Evolutionary conservation across 2,113 vertebrate genomes (phyloP), one percentile per base, ranked within the genome.

Genomic region (Coracopsis vasa): DNA sequence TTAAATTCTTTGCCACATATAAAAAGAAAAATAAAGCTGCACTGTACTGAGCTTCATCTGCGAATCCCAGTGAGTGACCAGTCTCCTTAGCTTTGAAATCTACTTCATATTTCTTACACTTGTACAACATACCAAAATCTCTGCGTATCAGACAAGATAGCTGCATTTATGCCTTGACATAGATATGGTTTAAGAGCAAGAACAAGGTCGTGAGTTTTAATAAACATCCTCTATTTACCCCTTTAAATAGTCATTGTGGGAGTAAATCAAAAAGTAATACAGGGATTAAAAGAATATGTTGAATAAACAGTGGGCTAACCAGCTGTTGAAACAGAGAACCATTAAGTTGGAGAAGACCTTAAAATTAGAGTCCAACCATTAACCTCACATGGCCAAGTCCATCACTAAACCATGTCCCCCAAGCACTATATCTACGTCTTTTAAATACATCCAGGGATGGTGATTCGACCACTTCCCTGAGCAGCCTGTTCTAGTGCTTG

Each of bases 341-440:
- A 6, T 62, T 39, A 1, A 4, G 14, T 42, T 39, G 41, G 29
- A 73, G 45, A 69, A 67, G 9, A 37, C 18, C 15, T 13, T 67
- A 72, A 66, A 62, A 78, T 11, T 2, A 16, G 14, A 65, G n/a
- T 33, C 19, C 11, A 65, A 0, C 11, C 1, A 0, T 23, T 54
- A 82, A 86, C 5, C 11, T 33, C 77, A 16, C 9, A n/a, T 5
- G 47, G 35, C 44, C 31, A 27, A 33, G 51, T 20, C 29, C 29
- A 66, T 7, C n/a, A 53, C 39, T 7, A 16, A 48, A 61, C 10
- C 31, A 14, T 2, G 3, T 58, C 9, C 16, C 19, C 39, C 27
- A 39, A 60, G 19, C 5, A 19, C 10, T 24, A 6, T 3, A 3
- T 24, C 33, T 39, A 5, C 11, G 1, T 20, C 35, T 72, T 17